A percentile compares a stretch with the other conserved stretches of the same genome.
These are phyloP conservation scores for Drosophila ochracea DNA, from an alignment of 2,888 invertebrate genomes.

Conservation along the genomic window DNA sequence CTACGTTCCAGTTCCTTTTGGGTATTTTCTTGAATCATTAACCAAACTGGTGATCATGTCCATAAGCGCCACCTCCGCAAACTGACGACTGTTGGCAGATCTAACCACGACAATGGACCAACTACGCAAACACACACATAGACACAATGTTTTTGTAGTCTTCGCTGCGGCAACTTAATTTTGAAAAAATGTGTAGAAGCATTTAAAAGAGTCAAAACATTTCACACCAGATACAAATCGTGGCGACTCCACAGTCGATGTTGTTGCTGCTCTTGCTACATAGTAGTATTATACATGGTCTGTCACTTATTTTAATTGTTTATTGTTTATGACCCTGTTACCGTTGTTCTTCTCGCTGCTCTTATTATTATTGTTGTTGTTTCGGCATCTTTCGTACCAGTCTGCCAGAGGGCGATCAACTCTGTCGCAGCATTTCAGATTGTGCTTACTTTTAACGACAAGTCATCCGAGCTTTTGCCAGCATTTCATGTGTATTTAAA, in stretches of 20 bases:
- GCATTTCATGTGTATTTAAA: constrained; percentile 27
- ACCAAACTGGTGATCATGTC: constrained; percentile 42
- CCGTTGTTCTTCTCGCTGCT: constrained; percentile 34
- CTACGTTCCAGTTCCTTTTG: background rate
- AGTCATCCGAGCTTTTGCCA: constrained; percentile 45
- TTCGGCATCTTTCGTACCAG: constrained; percentile 69
- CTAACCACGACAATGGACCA: constrained; percentile 11
- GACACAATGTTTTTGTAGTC: background rate
- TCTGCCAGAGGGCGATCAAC: constrained; percentile 79
- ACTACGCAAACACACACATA: background rate
- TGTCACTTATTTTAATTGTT: constrained; percentile 78
- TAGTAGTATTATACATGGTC: constrained; percentile 67
- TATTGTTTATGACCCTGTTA: constrained; percentile 66
- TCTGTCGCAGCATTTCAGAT: constrained; percentile 48
- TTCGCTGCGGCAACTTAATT: constrained; percentile 28
- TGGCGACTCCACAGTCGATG: constrained; percentile 11
- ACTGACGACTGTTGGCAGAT: background rate
- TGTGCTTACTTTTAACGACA: constrained; percentile 57
- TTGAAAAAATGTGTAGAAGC: constrained; percentile 34
- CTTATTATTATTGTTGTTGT: constrained; percentile 21
- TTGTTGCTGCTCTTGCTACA: constrained; percentile 46
- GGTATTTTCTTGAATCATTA: constrained; percentile 34
- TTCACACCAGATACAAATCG: constrained; percentile 72
- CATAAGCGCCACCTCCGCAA: constrained; percentile 15
- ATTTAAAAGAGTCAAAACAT: constrained; percentile 39